Base-by-base conservation (phyloP, 2,797 vertebrate genomes). In the Sitta carolinensis region DNA sequence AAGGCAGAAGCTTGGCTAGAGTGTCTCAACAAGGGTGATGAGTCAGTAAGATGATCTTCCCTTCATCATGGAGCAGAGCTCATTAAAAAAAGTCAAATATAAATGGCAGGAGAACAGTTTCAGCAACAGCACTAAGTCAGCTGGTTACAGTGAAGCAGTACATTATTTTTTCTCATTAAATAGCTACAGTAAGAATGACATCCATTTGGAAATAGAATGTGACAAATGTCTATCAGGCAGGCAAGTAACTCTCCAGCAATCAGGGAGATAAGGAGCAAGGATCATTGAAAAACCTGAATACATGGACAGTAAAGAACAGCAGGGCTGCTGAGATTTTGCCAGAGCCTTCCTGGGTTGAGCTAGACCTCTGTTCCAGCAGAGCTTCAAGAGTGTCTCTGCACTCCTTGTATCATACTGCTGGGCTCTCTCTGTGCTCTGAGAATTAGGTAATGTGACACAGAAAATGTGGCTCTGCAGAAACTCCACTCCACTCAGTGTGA, bases 21-120 rank as follows among this genome's bases (percentile, higher is more conserved):
- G 36, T 26, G 30, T 45, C 55, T 72, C 3, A 4, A 30, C 58
- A 93, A 87, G 64, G 75, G 68, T 4, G 21, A 36, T 61, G n/a
- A 80, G n/a, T 47, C 34, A 92, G 68, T 43, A 90, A 48, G 47
- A 57, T 52, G 34, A 77, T 48, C 64, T 91, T 86, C 81, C 43
- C 69, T 92, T 82, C 47, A 73, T 12, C 26, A 73, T 8, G 22
- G 57, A 82, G 45, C 34, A 84, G 66, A 76, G 42, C 38, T 74
- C 57, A 64, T 82, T 45, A 13, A 48, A 54, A 54, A 55, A 34
- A 76, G 23, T 25, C 5, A 63, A 64, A 63, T 36, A 42, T 27
- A 54, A 84, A 54, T 16, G 18, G 11, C 38, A 87, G 36, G 19
- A 70, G 21, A 57, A 67, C 38, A 69, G 27, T 67, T 82, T 59